Base-by-base conservation (phyloP, 2,113 vertebrate species). In the Callipepla squamata region DNA sequence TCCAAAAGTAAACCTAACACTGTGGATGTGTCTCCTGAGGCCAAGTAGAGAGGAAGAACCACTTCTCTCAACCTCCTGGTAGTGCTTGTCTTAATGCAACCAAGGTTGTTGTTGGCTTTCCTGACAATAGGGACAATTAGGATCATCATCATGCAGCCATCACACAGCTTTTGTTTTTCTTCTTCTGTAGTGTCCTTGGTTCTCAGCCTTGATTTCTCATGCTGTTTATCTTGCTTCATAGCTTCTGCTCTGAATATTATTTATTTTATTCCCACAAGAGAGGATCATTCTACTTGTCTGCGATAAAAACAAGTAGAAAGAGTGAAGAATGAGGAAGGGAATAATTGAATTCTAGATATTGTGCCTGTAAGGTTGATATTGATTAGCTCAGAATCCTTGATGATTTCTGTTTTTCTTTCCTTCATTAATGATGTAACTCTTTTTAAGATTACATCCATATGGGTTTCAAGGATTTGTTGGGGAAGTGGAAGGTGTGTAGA, bases 381-480 rank as follows among this genome's bases (percentile, higher is more conserved):
- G 28, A 36, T 82, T 77, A 47, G 11, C 36, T 76, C 57, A 59
- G 28, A 81, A 34, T 36, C 8, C 8, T 36, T 45, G 22, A 2
- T n/a, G 59, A 65, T 91, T 89, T 61, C 74, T 84, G 17, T 15
- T 75, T 81, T 88, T 8, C 12, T 14, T 70, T 14, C 20, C 15
- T 53, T 53, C 13, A 13, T 66, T 30, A 51, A 85, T 76, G 22
- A 78, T 38, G 15, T 21, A 67, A 89, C 18, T 72, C 53, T 25
- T 44, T 3, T 15, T 36, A 67, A 11, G 12, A 2, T 0, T 9
- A 11, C 44, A 76, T 44, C 32, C 32, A 7, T 32, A 13, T 2
- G 6, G 32, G 14, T 44, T 86, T 79, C 38, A 79, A 18, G 26
- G 82, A 55, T 4, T 16, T 77, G 9, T 5, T 51, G 57, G 50